Base-by-base conservation (phyloP, 2,888 invertebrate genomes). In the Sarcophaga rosellei region DNA sequence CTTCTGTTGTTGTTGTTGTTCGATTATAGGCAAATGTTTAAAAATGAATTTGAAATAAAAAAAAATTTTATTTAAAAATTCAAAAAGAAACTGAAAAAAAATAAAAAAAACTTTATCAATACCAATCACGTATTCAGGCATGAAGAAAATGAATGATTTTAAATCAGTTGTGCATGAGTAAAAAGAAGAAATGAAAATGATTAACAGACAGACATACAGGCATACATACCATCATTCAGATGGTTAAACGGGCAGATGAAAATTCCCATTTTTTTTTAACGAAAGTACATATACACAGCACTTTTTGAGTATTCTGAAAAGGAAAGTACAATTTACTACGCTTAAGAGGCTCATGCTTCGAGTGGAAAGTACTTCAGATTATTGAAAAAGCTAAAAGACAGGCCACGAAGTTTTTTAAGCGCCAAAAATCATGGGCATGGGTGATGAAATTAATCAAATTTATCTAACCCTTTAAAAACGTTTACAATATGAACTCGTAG, bases 111-210 rank as follows among this genome's bases (percentile, higher is more conserved):
- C 59, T 70, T 70, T 53, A 78, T 78, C 80, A 80, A 76, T 73
- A 72, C 73, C 17, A 85, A 81, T 85, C 81, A 81, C 81, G 85
- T 78, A 84, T 69, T 73, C 53, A 75, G 68, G 73, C 84, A 76
- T 69, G 69, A 84, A 76, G 66, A 35, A 81, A 53, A 59, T 76
- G 45, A 75, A 81, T 78, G 74, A 53, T 17, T 53, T 53, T 81
- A n/a, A 84, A 84, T 81, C 78, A 75, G 65, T 66, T 78, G 81
- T 21, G 70, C 35, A 47, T 65, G 12, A 68, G 66, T 21, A 53
- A 15, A 17, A 53, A 53, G 17, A 53, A 53, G 53, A 53, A 53
- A 53, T 53, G 53, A 53, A 53, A 53, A 53, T 53, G 53, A 53
- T 53, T 15, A 17, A 15, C 11, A 47, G 47, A 47, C 47, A 47